These are phyloP conservation scores for Eupithecia exiguata DNA, from an alignment of 2,888 invertebrate species.

Conservation along the genomic window DNA sequence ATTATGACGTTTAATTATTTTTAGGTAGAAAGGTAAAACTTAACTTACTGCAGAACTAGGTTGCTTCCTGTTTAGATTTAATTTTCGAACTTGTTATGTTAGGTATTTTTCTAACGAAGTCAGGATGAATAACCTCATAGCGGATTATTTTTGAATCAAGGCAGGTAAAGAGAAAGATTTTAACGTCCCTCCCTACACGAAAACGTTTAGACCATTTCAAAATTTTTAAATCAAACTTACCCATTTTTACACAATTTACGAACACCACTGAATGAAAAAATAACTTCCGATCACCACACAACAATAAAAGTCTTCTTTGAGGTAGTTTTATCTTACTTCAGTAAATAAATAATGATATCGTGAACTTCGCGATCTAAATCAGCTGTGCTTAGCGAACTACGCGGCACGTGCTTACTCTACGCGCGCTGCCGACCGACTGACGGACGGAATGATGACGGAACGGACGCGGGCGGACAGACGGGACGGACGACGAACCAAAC, in stretches of 20 bases:
- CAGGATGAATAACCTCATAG: not conserved
- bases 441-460: slow-evolving; percentile 19
- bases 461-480: slow-evolving; percentile 63
- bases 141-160: not conserved
- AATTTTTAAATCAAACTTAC: slow-evolving; percentile 54
- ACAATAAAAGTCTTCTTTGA: slow-evolving; percentile 50
- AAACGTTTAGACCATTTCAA: not conserved
- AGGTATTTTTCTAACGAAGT: not conserved
- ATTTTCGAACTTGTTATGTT: not conserved
- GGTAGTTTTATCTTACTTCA: slow-evolving; percentile 47
- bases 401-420: slow-evolving; percentile 55
- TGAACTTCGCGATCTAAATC: slow-evolving; percentile 69
- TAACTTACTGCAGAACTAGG: not conserved
- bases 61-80: too few relatives aligned
- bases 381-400: slow-evolving; percentile 56
- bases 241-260: slow-evolving; percentile 56
- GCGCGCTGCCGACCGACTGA: slow-evolving; percentile 72
- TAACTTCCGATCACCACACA: slow-evolving; percentile 53
- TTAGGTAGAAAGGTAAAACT: not conserved
- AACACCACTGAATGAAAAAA: slow-evolving; percentile 51
- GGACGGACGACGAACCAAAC: slow-evolving; percentile 41
- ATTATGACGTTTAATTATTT: not conserved
- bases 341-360: slow-evolving; percentile 52
- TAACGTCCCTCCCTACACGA: not conserved
- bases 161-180: not conserved